Base-by-base conservation (phyloP, 2,113 vertebrate genomes). In the Atractosteus spatula region DNA sequence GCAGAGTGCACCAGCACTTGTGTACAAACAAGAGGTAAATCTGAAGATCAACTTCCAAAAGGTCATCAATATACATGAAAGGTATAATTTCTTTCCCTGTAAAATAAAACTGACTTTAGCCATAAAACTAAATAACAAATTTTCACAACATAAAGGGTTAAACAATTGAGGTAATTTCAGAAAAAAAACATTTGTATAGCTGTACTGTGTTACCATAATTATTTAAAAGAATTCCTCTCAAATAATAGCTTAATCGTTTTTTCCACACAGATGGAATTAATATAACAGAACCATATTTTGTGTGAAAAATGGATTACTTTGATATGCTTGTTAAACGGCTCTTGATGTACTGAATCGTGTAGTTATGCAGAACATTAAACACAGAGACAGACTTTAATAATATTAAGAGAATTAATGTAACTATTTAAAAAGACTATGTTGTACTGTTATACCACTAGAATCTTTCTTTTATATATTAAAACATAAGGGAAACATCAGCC, bases 281-380 rank as follows among this genome's bases (percentile, higher is more conserved):
- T 69, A 72, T 66, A 54, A 64, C 72, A 10, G n/a, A 69, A 55
- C 62, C n/a, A 3, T n/a, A 59, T 66, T 65, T 68, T 61, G 69
- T 62, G 57, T 62, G 3, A 70, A 59, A 59, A 75, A 78, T 70
- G 55, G 77, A 75, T 78, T 78, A 78, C 57, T 69, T 67, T 43
- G 67, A 70, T 69, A 75, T 56, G 77, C 62, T 63, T 72, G 72
- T 78, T 78, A 54, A 54, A 65, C 66, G 62, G 65, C 56, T 59
- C 59, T 71, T 29, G 55, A 66, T 65, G 55, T 51, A 41, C 61
- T 66, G 66, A 70, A 66, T 42, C 12, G 62, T 41, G 45, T 73
- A 56, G 73, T 70, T 69, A 70, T 70, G 71, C 73, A 73, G 62
- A 70, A 72, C 66, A 75, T 76, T 73, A 73, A 73, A 76, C 71